Conservation (phyloP, 2,113 vertebrate genomes). For the Rattus rattus region DNA sequence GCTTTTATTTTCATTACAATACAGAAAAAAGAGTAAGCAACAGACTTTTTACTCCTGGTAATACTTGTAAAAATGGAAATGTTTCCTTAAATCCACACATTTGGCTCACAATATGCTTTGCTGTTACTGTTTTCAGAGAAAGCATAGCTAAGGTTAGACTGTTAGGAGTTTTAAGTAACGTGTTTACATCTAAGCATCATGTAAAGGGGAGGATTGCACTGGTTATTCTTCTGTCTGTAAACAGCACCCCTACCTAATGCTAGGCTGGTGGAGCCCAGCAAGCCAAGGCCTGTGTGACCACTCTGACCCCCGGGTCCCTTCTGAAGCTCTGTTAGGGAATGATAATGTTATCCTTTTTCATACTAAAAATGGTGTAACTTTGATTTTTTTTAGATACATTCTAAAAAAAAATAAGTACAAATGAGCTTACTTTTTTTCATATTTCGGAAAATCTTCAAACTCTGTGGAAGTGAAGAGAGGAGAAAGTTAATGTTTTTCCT, state of each 20-base stretch:
- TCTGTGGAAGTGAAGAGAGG: slow-evolving; percentile 81
- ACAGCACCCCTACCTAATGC: neutral
- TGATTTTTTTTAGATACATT: neutral
- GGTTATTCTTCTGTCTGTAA: slow-evolving; percentile 31
- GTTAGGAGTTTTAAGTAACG: slow-evolving; percentile 57
- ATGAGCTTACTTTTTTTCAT: slow-evolving; percentile 89
- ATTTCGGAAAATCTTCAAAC: slow-evolving; percentile 88
- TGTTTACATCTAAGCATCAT: slow-evolving; percentile 32
- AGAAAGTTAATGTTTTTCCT: slow-evolving; percentile 58
- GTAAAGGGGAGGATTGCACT: slow-evolving; percentile 18
- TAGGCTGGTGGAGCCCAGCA: neutral
- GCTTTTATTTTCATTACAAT: slow-evolving; percentile 68
- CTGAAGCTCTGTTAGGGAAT: neutral
- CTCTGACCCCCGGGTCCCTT: neutral
- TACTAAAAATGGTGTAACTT: slow-evolving; percentile 21
- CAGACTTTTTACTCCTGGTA: slow-evolving; percentile 68
- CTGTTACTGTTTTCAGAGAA: slow-evolving; percentile 70
- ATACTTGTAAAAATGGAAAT: slow-evolving; percentile 71
- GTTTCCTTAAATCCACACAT: slow-evolving; percentile 74
- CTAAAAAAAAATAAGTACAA: neutral
- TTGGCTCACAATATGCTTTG: slow-evolving; percentile 79
- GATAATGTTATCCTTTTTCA: slow-evolving; percentile 13
- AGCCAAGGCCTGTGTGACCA: neutral
- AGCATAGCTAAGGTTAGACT: slow-evolving; percentile 66
- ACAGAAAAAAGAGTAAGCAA: slow-evolving; percentile 67